Base-by-base conservation (phyloP, 2,888 invertebrate species). In the Noctua comes region DNA sequence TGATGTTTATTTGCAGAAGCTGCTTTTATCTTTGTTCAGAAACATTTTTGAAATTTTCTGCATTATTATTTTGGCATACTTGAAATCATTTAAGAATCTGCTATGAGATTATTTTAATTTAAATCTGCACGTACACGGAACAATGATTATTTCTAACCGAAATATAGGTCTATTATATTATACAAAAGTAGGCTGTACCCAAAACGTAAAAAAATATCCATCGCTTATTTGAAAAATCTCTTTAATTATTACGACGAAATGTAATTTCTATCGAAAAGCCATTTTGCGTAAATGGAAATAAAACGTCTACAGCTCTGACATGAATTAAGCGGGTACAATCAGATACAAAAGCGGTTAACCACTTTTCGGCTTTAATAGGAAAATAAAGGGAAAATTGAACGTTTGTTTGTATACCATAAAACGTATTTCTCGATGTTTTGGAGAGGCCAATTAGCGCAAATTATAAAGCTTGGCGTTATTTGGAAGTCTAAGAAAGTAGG, bases 271-370 rank as follows among this genome's bases (percentile, higher is more conserved):
- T 70, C 7, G 24, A 70, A 80, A 82, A 70, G 18, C 51, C 24
- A 82, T 82, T 80, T 73, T 54, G 21, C n/a, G 24, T 66, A 83
- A 79, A 64, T 68, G 68, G 68, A 74, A 79, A 59, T 64, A 73
- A 84, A 81, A 70, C 43, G 48, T 75, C 59, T 81, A 46, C 48
- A 74, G 59, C 36, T 71, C 46, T 68, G 69, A 62, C 18, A 68
- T 85, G 76, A 82, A 85, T 75, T 75, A 77, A 78, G 11, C 46
- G 21, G n/a, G 51, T 77, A 76, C 70, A 69, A 70, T 11, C 62
- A 73, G 31, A 46, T 62, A 77, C 79, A 77, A 77, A 83, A 73
- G 76, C 54, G 73, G 83, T 77, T 80, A 59, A 77, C 69, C 77
- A 73, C 48, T 75, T 72, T 65, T 68, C 31, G 27, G 24, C n/a